phyloP scores from a whole-genome alignment of 2,797 vertebrate species.

The Periparus ater region DNA sequence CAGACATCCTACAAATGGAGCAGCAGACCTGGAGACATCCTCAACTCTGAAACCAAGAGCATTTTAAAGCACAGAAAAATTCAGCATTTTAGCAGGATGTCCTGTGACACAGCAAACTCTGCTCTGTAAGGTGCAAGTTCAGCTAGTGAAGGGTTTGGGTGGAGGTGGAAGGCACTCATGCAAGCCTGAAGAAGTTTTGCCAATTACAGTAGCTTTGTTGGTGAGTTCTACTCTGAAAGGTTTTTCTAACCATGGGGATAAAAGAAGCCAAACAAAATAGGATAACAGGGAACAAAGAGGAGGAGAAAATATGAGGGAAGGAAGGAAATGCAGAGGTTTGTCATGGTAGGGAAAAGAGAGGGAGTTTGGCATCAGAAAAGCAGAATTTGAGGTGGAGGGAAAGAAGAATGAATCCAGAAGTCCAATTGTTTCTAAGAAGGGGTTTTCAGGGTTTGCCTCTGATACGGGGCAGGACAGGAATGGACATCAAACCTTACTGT shows the following conservation, averaged over 20 bases:
- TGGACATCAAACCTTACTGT: background rate
- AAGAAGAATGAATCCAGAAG: background rate
- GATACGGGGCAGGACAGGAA: background rate
- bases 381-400: background rate
- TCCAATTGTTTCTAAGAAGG: background rate
- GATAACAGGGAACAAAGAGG: background rate
- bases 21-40: background rate
- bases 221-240: background rate
- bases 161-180: background rate
- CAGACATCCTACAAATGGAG: background rate
- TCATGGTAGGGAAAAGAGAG: background rate
- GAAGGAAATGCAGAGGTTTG: background rate
- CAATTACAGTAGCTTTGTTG: background rate
- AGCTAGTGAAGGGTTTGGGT: background rate
- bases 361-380: background rate
- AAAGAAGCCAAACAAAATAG: background rate
- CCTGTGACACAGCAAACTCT: background rate
- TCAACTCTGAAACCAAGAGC: background rate
- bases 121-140: background rate
- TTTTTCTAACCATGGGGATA: background rate
- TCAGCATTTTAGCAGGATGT: background rate
- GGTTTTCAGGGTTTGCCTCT: background rate
- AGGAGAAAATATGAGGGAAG: background rate
- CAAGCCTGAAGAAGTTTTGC: background rate
- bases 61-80: background rate